Conservation (phyloP, 2,113 vertebrate species). For the Triplophysa tibetana region DNA sequence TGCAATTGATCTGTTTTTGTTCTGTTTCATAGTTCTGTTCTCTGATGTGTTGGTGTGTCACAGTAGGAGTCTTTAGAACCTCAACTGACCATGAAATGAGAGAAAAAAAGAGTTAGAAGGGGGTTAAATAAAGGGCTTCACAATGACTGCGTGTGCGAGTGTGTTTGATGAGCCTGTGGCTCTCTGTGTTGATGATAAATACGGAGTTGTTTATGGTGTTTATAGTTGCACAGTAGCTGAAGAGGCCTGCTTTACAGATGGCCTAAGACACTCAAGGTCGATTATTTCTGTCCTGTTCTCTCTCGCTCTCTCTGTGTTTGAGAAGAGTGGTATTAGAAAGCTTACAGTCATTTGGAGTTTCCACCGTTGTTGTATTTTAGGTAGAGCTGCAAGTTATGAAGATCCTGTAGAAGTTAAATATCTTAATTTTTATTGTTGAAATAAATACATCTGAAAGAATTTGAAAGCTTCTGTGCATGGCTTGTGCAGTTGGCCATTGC, state of each 20-base stretch:
- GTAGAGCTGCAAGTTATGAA: neutral
- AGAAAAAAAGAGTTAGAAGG: neutral
- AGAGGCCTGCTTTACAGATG: conserved; percentile 39
- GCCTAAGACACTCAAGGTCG: conserved; percentile 51
- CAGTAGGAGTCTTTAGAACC: conserved; percentile 8
- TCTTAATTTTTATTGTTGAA: neutral
- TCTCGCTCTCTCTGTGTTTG: conserved; percentile 18
- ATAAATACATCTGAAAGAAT: neutral
- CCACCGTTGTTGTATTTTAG: conserved; percentile 14
- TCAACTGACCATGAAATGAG: conserved; percentile 23
- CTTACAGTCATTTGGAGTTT: conserved; percentile 39
- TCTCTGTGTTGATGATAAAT: conserved; percentile 41
- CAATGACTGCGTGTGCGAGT: conserved; percentile 4
- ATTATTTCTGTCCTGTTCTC: conserved; percentile 49
- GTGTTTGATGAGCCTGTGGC: conserved; percentile 19
- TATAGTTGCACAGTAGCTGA: conserved; percentile 46
- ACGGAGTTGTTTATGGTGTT: conserved; percentile 16
- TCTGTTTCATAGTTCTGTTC: neutral
- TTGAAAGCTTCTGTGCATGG: no score
- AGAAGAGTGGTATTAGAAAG: conserved; percentile 31
- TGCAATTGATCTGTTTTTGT: neutral
- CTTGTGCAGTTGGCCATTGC: neutral
- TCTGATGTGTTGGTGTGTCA: neutral
- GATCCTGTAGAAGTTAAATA: neutral
- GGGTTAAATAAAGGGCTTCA: conserved; percentile 7